These are phyloP conservation scores for Rhyacichthys aspro DNA, from an alignment of 2,797 vertebrate species.

Conservation along the genomic window DNA sequence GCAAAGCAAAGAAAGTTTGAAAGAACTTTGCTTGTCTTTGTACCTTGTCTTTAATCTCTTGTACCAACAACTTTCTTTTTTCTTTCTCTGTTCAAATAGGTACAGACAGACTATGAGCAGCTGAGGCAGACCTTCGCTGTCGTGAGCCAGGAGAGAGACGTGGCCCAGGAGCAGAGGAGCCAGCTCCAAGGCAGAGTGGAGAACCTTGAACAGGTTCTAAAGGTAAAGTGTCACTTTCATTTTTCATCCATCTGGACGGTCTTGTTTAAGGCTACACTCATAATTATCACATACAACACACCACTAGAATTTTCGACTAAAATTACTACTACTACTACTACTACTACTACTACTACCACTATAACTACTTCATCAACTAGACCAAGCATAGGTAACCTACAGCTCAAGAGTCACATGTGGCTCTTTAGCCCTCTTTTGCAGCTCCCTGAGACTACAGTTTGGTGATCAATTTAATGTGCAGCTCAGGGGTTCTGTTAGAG, in stretches of 20 bases:
- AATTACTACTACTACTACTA: too few species aligned
- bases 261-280: background rate
- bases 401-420: too few species aligned
- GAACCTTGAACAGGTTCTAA: conserved; percentile 92
- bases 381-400: too few species aligned
- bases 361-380: too few species aligned
- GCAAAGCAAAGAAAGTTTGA: conserved; percentile 11
- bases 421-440: too few species aligned
- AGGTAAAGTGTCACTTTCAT: conserved; percentile 76
- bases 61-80: conserved; percentile 17
- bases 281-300: background rate
- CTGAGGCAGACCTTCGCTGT: conserved; percentile 76
- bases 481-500: too few species aligned
- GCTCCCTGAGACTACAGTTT: too few species aligned
- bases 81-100: conserved; percentile 66
- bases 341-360: too few species aligned
- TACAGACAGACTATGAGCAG: conserved; percentile 84
- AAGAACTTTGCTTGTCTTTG: background rate
- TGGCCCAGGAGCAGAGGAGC: conserved; percentile 82
- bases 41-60: conserved; percentile 18
- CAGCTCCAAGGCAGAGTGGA: conserved; percentile 90
- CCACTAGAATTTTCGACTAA: too few species aligned
- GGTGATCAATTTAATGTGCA: too few species aligned
- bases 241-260: background rate
- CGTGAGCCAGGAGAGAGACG: conserved; percentile 84